phyloP scores from a whole-genome alignment of 2,888 invertebrate species.

The Selenia dentaria region DNA sequence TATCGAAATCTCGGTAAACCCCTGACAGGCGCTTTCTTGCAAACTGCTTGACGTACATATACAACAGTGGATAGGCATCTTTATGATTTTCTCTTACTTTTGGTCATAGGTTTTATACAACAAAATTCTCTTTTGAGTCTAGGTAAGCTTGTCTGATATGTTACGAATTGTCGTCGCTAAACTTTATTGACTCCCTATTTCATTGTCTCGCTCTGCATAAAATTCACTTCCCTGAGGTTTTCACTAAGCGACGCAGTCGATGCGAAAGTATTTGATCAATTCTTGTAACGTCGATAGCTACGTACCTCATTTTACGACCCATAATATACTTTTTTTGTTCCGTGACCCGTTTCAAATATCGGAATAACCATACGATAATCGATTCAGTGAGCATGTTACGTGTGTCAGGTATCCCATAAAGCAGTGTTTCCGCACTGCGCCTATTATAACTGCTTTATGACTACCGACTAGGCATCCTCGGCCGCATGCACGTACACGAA shows the following conservation, averaged over 20 bases:
- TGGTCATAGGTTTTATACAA: too few relatives aligned
- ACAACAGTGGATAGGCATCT: too few relatives aligned
- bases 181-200: not conserved
- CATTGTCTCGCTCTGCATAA: not conserved
- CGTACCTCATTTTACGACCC: constrained; percentile 59
- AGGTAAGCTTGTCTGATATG: too few relatives aligned
- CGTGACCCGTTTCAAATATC: constrained; percentile 64
- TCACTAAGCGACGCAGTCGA: constrained; percentile 35
- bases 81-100: too few relatives aligned
- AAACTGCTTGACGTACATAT: too few relatives aligned
- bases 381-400: constrained; percentile 71
- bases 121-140: too few relatives aligned
- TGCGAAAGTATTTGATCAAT: constrained; percentile 58
- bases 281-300: constrained; percentile 47
- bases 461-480: constrained; percentile 61
- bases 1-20: too few relatives aligned
- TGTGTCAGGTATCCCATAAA: constrained; percentile 73
- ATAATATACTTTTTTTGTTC: constrained; percentile 65
- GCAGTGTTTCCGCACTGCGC: constrained; percentile 74
- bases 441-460: constrained; percentile 76
- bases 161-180: constrained; percentile 2
- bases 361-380: constrained; percentile 71
- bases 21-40: too few relatives aligned
- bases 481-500: constrained; percentile 56
- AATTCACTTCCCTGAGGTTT: constrained; percentile 29